Evolutionary conservation across 1,140 invertebrate species (phyloP).

Genomic region (Whitmania pigra): DNA sequence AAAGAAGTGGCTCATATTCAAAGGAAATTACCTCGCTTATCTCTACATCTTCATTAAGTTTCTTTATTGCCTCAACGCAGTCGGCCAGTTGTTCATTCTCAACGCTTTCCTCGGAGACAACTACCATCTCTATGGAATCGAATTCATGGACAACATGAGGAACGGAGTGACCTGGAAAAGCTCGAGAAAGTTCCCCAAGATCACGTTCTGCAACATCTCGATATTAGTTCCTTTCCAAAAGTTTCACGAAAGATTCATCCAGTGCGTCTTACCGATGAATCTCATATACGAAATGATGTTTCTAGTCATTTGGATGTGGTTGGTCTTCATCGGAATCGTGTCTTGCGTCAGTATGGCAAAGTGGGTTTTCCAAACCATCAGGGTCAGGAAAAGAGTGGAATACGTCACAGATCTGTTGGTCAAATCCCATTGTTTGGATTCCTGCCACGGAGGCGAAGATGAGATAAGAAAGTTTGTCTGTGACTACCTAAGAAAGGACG

Average conservation of each 20-base stretch:
- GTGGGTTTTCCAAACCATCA: slow-evolving; percentile 28
- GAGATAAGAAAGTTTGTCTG: slow-evolving; percentile 19
- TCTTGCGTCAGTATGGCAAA: slow-evolving; percentile 39
- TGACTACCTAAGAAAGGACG: slow-evolving; percentile 25
- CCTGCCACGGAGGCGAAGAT: neutral
- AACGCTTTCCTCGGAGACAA: slow-evolving; percentile 40
- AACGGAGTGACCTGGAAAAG: slow-evolving; percentile 26
- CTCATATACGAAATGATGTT: slow-evolving; percentile 49
- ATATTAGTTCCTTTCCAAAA: slow-evolving; percentile 35
- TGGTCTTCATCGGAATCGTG: slow-evolving; percentile 45
- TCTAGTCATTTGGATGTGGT: slow-evolving; percentile 49
- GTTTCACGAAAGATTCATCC: slow-evolving; percentile 45
- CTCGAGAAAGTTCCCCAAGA: slow-evolving; percentile 3
- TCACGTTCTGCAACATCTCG: slow-evolving; percentile 30
- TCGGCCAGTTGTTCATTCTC: slow-evolving; percentile 40
- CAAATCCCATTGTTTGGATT: neutral
- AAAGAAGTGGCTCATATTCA: neutral
- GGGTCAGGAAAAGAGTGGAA: neutral
- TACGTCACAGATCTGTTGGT: slow-evolving; percentile 18
- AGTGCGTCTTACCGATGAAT: slow-evolving; percentile 48
- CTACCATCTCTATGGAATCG: slow-evolving; percentile 30
- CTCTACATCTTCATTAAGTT: slow-evolving; percentile 40
- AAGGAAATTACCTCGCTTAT: slow-evolving; percentile 35
- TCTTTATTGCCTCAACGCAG: slow-evolving; percentile 38
- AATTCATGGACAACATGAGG: slow-evolving; percentile 24